Conservation (phyloP, 2,797 vertebrate genomes). For the Falco concolor region DNA sequence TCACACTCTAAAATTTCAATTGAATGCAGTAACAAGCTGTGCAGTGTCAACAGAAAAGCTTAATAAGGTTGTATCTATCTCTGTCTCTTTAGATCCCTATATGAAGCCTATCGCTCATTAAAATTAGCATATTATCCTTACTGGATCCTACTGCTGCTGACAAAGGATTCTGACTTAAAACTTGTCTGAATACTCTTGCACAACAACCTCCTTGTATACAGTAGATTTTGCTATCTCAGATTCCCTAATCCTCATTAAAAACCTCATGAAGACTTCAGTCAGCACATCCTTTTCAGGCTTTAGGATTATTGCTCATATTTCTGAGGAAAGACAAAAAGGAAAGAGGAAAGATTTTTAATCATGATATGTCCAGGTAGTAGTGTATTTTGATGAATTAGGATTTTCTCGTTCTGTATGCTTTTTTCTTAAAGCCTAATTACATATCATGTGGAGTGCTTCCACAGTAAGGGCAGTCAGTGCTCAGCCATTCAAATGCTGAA, state of each 20-base stretch:
- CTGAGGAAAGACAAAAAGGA: not conserved
- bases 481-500: not conserved
- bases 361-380: not conserved
- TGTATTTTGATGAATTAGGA: not conserved
- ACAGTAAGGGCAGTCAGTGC: not conserved
- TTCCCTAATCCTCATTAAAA: conserved; percentile 32
- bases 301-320: not conserved
- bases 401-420: not conserved
- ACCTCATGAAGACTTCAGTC: not conserved
- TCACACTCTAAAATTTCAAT: not conserved
- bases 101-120: not conserved
- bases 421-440: not conserved
- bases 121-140: conserved; percentile 37
- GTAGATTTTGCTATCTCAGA: conserved; percentile 3
- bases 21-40: conserved; percentile 35
- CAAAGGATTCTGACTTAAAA: conserved; percentile 47
- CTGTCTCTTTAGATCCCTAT: conserved; percentile 23
- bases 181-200: not conserved
- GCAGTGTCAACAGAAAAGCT: conserved; percentile 49
- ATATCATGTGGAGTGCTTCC: not conserved
- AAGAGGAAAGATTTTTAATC: not conserved
- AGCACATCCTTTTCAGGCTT: not conserved
- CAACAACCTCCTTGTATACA: not conserved
- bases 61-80: conserved; percentile 25
- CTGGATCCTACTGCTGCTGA: conserved; percentile 30